Percentiles rank a stretch among this genome's conserved stretches.
These are phyloP conservation scores for Clarias fuscus DNA, from an alignment of 2,797 vertebrate species.

Conservation along the genomic window DNA sequence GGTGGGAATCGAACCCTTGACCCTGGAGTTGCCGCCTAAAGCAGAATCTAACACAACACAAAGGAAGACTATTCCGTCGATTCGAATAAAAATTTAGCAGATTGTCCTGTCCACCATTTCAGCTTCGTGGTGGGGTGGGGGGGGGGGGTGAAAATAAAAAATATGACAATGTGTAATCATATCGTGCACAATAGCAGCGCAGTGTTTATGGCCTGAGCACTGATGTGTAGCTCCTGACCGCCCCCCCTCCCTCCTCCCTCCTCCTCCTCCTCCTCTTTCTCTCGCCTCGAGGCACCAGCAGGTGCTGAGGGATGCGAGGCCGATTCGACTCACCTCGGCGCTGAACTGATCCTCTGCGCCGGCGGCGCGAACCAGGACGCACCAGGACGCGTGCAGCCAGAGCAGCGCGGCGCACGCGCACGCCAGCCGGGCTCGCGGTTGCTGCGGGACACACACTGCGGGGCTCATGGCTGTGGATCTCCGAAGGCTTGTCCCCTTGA, in stretches of 20 bases:
- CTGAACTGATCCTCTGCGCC: slow-evolving; percentile 91
- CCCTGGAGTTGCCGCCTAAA: no score
- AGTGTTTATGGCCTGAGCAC: neutral
- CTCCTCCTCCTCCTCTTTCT: neutral
- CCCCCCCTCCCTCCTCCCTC: neutral
- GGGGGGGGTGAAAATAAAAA: neutral
- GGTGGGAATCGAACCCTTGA: no score
- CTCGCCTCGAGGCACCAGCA: slow-evolving; percentile 8
- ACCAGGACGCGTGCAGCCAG: slow-evolving; percentile 87
- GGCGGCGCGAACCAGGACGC: slow-evolving; percentile 84
- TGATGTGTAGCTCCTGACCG: neutral
- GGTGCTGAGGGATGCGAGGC: slow-evolving; percentile 44
- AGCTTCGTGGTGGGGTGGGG: neutral
- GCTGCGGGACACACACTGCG: slow-evolving; percentile 69
- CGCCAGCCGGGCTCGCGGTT: slow-evolving; percentile 84
- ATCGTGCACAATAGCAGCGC: neutral
- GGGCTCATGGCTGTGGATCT: slow-evolving; percentile 88
- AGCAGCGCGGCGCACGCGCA: slow-evolving; percentile 82
- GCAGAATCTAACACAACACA: neutral
- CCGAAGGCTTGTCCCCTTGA: slow-evolving; percentile 56
- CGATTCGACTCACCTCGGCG: slow-evolving; percentile 90
- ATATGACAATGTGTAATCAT: neutral
- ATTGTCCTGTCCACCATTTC: neutral
- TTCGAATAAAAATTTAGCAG: neutral
- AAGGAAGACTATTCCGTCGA: neutral